Evolutionary conservation across 1,140 invertebrate genomes (phyloP).

Genomic region (Aphidius gifuensis): DNA sequence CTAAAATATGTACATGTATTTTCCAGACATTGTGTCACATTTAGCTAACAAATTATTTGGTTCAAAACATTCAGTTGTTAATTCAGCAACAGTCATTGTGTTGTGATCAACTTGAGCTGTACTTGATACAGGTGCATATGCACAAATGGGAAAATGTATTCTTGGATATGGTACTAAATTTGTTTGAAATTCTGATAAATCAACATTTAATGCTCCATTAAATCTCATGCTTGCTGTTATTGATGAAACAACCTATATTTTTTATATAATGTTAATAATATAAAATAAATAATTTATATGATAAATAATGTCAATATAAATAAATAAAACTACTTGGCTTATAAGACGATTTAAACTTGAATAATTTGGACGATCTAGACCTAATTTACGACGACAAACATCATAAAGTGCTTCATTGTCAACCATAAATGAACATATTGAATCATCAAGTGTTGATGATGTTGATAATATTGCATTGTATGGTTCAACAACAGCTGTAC

Average conservation of each 20-base stretch:
- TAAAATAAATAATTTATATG: too few species aligned
- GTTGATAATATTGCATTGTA: conserved; percentile 67
- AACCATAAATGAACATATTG: conserved; percentile 64
- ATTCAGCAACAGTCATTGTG: conserved; percentile 48
- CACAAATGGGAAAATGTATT: conserved; percentile 53
- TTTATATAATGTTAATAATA: too few species aligned
- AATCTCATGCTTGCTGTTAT: conserved; percentile 63
- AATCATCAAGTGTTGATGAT: conserved; percentile 63
- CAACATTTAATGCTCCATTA: conserved; percentile 71
- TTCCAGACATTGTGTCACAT: conserved; percentile 51
- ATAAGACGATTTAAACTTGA: conserved; percentile 61
- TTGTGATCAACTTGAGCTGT: conserved; percentile 60
- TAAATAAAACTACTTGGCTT: conserved; percentile 51
- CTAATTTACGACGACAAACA: conserved; percentile 64
- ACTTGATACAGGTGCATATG: conserved; percentile 63
- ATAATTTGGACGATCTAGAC: conserved; percentile 63
- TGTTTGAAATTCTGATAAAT: conserved; percentile 63
- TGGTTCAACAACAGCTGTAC: conserved; percentile 66
- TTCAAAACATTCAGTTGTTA: conserved; percentile 55
- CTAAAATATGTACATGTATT: conserved; percentile 48
- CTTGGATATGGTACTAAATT: conserved; percentile 47
- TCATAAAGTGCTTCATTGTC: conserved; percentile 71
- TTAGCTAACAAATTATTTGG: conserved; percentile 61
- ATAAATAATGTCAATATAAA: too few species aligned
- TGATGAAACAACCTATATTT: conserved; percentile 47